Base-by-base conservation (phyloP, 2,888 invertebrate genomes). In the Hirtodrosophila alboralis region DNA sequence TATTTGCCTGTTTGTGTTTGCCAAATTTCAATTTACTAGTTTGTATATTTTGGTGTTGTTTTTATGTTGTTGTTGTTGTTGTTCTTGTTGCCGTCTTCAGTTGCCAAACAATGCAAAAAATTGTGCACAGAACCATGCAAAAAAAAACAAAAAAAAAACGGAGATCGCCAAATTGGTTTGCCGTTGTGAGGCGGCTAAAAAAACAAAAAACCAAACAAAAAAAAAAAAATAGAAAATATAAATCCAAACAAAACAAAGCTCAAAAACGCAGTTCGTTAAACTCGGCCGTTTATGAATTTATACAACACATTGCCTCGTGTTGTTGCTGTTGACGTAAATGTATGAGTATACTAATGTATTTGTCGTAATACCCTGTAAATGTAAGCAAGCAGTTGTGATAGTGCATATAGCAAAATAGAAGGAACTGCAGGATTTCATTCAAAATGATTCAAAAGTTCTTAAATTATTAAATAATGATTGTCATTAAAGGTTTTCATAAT, bases 201-300 rank as follows among this genome's bases (percentile, higher is more conserved):
- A n/a, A 26, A 41, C 57, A 71, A 54, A 66, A 65, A 70, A 60
- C 49, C 70, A 70, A 69, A 59, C 64, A 47, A 56, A 40, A 38
- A 21, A 38, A 3, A 38, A 23, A 2, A 16, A 8, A 41, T 12
- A 45, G 9, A 18, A 40, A 43, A 23, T 37, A 52, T 51, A 53
- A 59, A 66, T 71, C 58, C 59, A 23, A 53, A 9, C 33, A 53
- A 51, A 62, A 54, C 48, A 54, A 47, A 59, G 27, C 58, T 4
- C 18, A 57, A 64, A 69, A 74, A 65, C 65, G 49, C 60, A 79
- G 79, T 79, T 79, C 79, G 79, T 81, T 79, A 79, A 79, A 81
- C 79, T 66, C 67, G 45, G 33, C 49, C 74, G 83, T 66, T 79
- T 79, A 81, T 81, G 67, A 80, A 74, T 78, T 68, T 78, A 56